Evolutionary conservation across 2,113 vertebrate species (phyloP).

Genomic region (Dicrurus megarhynchus): DNA sequence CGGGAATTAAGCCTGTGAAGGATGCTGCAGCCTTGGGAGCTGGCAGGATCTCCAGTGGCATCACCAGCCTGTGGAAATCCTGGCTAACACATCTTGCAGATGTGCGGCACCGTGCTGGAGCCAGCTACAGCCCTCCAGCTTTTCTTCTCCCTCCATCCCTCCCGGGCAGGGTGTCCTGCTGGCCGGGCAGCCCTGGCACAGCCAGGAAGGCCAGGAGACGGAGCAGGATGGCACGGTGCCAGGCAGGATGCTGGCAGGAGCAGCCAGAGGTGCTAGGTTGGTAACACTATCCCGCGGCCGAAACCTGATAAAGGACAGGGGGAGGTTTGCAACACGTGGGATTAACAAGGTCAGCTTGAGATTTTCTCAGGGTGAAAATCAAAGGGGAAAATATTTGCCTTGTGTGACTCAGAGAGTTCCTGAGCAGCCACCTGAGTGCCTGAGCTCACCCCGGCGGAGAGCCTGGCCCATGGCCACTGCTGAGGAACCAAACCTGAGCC

Average conservation of each 20-base stretch:
- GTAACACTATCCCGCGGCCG: not conserved
- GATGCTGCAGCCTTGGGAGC: not conserved
- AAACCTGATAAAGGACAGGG: not conserved
- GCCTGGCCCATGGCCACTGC: not conserved
- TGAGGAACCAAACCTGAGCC: not conserved
- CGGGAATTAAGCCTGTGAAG: fast-evolving
- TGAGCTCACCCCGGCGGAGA: not conserved
- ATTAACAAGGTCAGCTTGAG: conserved; percentile 33
- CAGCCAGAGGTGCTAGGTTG: not conserved
- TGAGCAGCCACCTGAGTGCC: not conserved
- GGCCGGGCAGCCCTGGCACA: not conserved
- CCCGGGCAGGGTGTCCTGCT: not conserved
- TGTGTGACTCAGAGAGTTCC: conserved; percentile 47
- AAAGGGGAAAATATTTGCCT: conserved; percentile 46
- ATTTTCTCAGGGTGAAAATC: conserved; percentile 58
- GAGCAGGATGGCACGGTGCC: not conserved
- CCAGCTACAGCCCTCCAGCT: fast-evolving
- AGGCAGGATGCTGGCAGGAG: conserved; percentile 50
- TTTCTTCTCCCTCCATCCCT: not conserved
- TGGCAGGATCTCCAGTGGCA: not conserved
- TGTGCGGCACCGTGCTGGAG: not conserved
- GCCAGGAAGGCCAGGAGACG: fast-evolving
- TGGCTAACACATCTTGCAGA: fast-evolving
- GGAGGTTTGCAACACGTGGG: not conserved
- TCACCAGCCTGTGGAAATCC: not conserved